Percentiles rank a stretch among this genome's conserved stretches.
These are phyloP conservation scores for Acrobasis suavella DNA, from an alignment of 2,888 invertebrate species.

Conservation along the genomic window DNA sequence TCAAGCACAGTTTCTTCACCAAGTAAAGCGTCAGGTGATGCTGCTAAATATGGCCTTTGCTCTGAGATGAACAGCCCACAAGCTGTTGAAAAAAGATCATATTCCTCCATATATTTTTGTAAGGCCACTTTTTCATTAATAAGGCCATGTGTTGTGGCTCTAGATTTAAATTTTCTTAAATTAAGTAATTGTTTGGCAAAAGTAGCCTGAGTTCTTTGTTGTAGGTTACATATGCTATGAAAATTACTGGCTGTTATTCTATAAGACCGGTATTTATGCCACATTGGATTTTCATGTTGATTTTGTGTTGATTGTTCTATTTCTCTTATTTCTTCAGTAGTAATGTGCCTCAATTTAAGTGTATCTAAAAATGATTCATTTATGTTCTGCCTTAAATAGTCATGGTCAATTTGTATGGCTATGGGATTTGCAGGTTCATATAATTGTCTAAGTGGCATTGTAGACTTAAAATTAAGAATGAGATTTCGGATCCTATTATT, in stretches of 20 bases:
- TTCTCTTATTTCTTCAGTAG: not conserved
- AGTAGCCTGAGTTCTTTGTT: not conserved
- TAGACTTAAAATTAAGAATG: not conserved
- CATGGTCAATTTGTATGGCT: not conserved
- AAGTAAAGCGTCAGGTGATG: not conserved
- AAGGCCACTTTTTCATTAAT: constrained; percentile 5
- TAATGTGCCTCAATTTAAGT: not conserved
- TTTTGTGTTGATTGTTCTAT: not conserved
- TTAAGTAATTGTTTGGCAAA: not conserved
- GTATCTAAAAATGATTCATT: not conserved
- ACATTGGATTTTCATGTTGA: not conserved
- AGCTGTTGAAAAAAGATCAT: not conserved
- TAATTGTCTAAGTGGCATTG: not conserved
- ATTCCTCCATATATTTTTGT: not conserved
- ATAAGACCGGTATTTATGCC: not conserved
- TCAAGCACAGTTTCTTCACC: not conserved
- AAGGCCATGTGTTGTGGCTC: not conserved
- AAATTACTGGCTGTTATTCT: not conserved
- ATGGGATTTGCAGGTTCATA: constrained; percentile 2
- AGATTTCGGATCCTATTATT: not conserved
- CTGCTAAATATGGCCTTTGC: not conserved
- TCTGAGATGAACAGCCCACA: not conserved
- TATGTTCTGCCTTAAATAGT: not conserved
- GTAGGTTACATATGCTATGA: not conserved
- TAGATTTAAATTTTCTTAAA: not conserved